Evolutionary conservation across 2,888 invertebrate species (phyloP).

Genomic region (Zele albiditarsus): DNA sequence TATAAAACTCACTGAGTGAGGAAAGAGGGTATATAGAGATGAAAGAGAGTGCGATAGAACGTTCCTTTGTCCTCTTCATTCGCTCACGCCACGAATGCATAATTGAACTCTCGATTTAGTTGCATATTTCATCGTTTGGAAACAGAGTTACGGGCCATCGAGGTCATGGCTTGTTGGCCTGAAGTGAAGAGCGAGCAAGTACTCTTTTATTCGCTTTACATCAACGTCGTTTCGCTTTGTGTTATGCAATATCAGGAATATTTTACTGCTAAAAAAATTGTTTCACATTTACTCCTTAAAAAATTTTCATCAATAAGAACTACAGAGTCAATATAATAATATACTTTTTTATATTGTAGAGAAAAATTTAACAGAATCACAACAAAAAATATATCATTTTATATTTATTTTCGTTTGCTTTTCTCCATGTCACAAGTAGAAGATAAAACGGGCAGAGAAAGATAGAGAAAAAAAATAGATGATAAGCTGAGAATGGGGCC

Average conservation of each 20-base stretch:
- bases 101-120: conserved; percentile 53
- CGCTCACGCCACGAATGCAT: conserved; percentile 47
- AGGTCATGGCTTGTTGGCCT: conserved; percentile 17
- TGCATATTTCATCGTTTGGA: conserved; percentile 52
- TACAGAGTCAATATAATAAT: not conserved
- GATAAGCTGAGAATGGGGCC: conserved; percentile 37
- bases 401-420: not conserved
- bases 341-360: too few relatives aligned
- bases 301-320: not conserved
- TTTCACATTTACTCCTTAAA: not conserved
- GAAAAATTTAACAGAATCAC: too few relatives aligned
- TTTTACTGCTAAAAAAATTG: conserved; percentile 18
- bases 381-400: not conserved
- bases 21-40: conserved; percentile 7
- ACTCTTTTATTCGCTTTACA: conserved; percentile 30
- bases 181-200: conserved; percentile 2
- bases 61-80: conserved; percentile 49
- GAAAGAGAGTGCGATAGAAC: conserved; percentile 30
- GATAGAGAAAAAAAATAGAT: not conserved
- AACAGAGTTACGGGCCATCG: conserved; percentile 39
- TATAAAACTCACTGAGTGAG: conserved; percentile 18
- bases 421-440: not conserved
- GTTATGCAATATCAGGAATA: conserved; percentile 11
- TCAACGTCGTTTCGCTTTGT: conserved; percentile 33
- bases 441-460: not conserved